Percentiles rank a stretch among this genome's conserved stretches.
Evolutionary conservation across 2,797 vertebrate genomes (phyloP).

Genomic region (Galagoides demidoff): DNA sequence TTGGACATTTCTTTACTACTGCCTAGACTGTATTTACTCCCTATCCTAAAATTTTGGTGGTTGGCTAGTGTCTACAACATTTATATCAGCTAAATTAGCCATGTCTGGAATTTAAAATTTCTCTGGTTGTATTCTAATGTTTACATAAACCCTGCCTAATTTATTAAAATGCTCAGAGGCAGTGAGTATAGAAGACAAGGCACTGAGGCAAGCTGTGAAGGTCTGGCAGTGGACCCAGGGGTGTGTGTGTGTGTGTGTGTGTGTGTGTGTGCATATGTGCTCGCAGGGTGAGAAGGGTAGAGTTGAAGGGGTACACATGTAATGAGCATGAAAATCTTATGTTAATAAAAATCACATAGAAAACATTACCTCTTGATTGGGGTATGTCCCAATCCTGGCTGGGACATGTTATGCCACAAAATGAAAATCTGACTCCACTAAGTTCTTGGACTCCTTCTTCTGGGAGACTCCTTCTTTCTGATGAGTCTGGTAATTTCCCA

Average conservation of each 20-base stretch:
- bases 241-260: too few relatives aligned
- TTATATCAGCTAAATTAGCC: constrained; percentile 40
- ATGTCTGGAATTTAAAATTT: constrained; percentile 22
- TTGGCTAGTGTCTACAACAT: not conserved
- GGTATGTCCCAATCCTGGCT: not conserved
- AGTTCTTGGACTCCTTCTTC: not conserved
- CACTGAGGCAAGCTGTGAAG: not conserved
- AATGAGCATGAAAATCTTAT: not conserved
- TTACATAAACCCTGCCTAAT: not conserved
- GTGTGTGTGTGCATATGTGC: too few relatives aligned
- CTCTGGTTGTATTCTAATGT: not conserved
- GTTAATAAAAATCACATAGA: not conserved
- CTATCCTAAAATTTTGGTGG: constrained; percentile 34
- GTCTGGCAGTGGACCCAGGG: not conserved
- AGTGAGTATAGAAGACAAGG: not conserved
- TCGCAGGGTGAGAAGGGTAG: not conserved
- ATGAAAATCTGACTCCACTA: not conserved
- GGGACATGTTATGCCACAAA: not conserved
- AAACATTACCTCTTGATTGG: not conserved
- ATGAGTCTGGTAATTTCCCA: not conserved
- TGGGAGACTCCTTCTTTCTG: not conserved
- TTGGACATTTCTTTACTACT: constrained; percentile 37
- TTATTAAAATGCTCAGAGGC: constrained; percentile 20
- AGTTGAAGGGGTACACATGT: not conserved
- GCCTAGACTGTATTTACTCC: constrained; percentile 23